These are phyloP conservation scores for Margaritifera margaritifera DNA, from an alignment of 2,888 invertebrate genomes.

Conservation along the genomic window DNA sequence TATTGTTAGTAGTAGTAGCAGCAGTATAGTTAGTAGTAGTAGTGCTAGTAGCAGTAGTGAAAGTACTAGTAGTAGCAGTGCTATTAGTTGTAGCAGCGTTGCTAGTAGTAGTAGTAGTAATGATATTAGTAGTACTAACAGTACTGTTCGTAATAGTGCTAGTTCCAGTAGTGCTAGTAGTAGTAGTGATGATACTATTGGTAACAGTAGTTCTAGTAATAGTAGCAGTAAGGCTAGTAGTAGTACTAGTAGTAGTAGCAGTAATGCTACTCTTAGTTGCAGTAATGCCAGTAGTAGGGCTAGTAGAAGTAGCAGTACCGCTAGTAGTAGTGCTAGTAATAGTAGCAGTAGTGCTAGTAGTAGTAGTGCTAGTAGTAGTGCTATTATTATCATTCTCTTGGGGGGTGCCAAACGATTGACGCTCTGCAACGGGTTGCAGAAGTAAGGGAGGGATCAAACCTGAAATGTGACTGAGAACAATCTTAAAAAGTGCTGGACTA, in stretches of 20 bases:
- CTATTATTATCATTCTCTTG: no score
- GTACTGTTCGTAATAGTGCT: slow-evolving; percentile 3
- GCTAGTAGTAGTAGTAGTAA: no score
- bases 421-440: no score
- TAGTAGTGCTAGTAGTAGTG: no score
- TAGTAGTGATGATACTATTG: background rate
- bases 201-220: background rate
- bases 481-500: no score
- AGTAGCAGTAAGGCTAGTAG: background rate
- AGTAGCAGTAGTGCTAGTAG: no score
- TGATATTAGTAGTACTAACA: no score
- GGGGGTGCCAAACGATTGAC: no score
- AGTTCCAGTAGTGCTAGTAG: slow-evolving; percentile 3
- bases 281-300: background rate
- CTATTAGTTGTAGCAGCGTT: no score
- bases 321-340: background rate
- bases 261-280: background rate
- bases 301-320: background rate
- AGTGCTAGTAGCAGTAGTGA: slow-evolving; percentile 4
- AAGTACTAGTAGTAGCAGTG: no score
- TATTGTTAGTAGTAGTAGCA: slow-evolving; percentile 3
- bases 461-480: no score
- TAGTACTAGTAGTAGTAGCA: background rate
- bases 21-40: background rate
- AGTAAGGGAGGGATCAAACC: no score